Evolutionary conservation across 2,797 vertebrate genomes (phyloP), one percentile per base, ranked within the genome.

Genomic region (Danio jaintianensis): DNA sequence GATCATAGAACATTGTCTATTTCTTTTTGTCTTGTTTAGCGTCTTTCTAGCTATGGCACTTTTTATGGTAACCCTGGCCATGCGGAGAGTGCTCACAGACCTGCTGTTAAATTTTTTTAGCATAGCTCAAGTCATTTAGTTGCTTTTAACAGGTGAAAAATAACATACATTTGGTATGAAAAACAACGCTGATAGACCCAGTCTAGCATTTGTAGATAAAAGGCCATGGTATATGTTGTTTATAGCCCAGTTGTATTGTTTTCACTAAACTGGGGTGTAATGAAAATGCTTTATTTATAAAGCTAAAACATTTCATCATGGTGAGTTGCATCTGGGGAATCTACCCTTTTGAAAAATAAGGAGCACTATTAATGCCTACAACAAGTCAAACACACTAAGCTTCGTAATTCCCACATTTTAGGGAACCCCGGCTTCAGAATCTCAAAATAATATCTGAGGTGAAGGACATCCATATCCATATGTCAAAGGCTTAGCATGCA

Each of bases 401-500:
- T 82, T n/a, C 43, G 85, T 81, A 62, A 85, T 85, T 79, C 85
- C 72, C 69, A 75, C 58, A 85, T 69, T 87, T 81, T 90, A 89
- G 38, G 48, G 74, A 80, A 78, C 42, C 64, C 66, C 29, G 13
- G 72, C 36, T 71, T 80, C 58, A 75, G 63, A 84, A 83, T 83
- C 81, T 61, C 68, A 77, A 80, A 88, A 90, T 88, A 76, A 88
- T 87, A 85, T 86, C 52, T 85, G 91, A 93, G 91, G 92, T 93
- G 92, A 93, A 91, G 82, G 82, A 89, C 86, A 90, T 88, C 86
- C 85, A 87, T 90, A 90, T 91, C 84, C 81, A 55, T 66, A 75
- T 74, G 88, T 90, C 85, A 85, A 62, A 85, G 81, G 88, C 85
- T 90, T 87, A 81, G 53, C 15, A 36, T 52, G 20, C 43, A 86